phyloP scores from a whole-genome alignment of 2,797 vertebrate genomes.

The Semaprochilodus insignis region DNA sequence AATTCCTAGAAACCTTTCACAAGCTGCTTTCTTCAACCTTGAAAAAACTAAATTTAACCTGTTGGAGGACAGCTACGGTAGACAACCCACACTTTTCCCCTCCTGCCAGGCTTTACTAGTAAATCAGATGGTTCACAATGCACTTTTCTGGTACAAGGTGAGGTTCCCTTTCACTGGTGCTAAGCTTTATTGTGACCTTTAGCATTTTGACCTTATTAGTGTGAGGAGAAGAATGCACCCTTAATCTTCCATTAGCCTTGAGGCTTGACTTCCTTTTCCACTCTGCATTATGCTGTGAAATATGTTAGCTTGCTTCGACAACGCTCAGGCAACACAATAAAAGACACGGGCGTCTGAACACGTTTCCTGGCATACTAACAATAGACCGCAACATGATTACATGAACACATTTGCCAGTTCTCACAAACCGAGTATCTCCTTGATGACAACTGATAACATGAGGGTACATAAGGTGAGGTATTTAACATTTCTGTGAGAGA shows the following conservation, averaged over 20 bases:
- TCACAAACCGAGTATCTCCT: background rate
- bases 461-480: background rate
- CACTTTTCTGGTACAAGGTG: background rate
- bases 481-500: background rate
- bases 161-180: background rate
- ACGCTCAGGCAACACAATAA: constrained; percentile 3
- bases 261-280: background rate
- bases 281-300: background rate
- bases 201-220: constrained; percentile 7
- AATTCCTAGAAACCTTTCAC: no score
- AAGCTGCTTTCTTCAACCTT: no score
- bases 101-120: background rate
- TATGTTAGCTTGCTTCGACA: constrained; percentile 3
- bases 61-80: background rate
- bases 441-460: background rate
- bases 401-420: background rate
- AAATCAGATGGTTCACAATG: background rate
- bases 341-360: background rate
- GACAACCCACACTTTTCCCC: background rate
- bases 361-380: background rate
- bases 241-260: background rate
- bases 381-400: background rate
- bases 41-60: background rate
- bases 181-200: constrained; percentile 3
- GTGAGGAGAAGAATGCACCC: background rate